Percentiles rank a stretch among this genome's conserved stretches.
These are phyloP conservation scores for Papilio glaucus DNA, from an alignment of 1,140 invertebrate species.

Conservation along the genomic window DNA sequence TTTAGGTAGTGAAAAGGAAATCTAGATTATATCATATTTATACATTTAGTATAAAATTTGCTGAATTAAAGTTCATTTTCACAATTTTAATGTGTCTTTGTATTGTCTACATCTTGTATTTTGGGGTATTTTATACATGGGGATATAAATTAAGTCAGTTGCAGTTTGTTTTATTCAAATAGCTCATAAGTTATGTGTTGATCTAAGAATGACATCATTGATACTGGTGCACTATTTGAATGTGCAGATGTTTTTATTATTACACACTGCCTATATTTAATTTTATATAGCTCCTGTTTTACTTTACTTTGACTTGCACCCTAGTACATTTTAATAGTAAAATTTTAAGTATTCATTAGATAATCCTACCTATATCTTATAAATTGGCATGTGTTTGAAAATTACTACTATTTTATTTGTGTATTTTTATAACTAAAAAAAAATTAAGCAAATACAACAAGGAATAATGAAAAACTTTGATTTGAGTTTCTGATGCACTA, in stretches of 20 bases:
- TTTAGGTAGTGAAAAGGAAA: slow-evolving; percentile 82
- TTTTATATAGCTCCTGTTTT: slow-evolving; percentile 8
- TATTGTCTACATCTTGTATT: slow-evolving; percentile 46
- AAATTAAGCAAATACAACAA: background rate
- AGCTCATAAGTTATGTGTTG: background rate
- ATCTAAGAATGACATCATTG: background rate
- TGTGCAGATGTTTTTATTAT: slow-evolving; percentile 9
- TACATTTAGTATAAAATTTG: slow-evolving; percentile 84
- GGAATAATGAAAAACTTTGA: background rate
- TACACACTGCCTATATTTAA: slow-evolving; percentile 12
- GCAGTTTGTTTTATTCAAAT: slow-evolving; percentile 1
- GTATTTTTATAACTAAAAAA: slow-evolving; percentile 28
- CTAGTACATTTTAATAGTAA: slow-evolving; percentile 19
- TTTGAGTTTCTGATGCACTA: slow-evolving; percentile 8
- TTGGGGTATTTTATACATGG: background rate
- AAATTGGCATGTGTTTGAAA: slow-evolving; percentile 17
- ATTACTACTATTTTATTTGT: slow-evolving; percentile 7
- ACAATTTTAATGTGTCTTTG: slow-evolving; percentile 79
- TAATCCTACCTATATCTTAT: background rate
- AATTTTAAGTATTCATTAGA: slow-evolving; percentile 22
- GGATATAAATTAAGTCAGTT: background rate
- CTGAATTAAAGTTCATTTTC: slow-evolving; percentile 84
- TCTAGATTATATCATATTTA: slow-evolving; percentile 83
- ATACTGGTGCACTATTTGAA: background rate
- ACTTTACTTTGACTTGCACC: slow-evolving; percentile 14